Conservation (phyloP, 1,140 invertebrate species). For the Camponotus vicinus region DNA sequence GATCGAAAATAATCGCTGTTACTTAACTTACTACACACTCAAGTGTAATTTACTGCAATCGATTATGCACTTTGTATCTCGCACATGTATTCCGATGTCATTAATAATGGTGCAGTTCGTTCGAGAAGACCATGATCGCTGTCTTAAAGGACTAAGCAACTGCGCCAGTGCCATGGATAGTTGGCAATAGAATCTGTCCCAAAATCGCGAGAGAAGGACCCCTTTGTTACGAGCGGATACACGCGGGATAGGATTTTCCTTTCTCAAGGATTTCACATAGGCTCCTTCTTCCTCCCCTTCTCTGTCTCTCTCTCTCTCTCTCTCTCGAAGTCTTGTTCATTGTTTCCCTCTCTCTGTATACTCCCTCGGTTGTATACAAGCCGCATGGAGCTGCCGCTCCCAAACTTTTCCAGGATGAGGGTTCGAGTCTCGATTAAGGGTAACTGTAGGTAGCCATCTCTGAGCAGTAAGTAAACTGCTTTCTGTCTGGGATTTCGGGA, state of each 20-base stretch:
- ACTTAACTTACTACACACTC: constrained; percentile 28
- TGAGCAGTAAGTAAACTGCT: constrained; percentile 60
- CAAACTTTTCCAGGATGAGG: constrained; percentile 66
- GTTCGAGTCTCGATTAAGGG: constrained; percentile 65
- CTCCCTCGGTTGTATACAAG: constrained; percentile 54
- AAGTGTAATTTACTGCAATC: constrained; percentile 59
- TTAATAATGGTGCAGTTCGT: constrained; percentile 53
- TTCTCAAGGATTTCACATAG: constrained; percentile 62
- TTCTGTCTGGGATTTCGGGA: constrained; percentile 34
- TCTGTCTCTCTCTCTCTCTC: background rate
- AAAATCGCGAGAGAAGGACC: constrained; percentile 49
- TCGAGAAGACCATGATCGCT: constrained; percentile 56
- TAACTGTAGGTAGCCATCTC: constrained; percentile 51
- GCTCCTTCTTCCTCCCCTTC: background rate
- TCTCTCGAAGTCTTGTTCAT: constrained; percentile 4
- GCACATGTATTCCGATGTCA: constrained; percentile 50
- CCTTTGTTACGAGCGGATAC: constrained; percentile 65
- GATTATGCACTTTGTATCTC: constrained; percentile 48
- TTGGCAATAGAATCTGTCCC: constrained; percentile 51
- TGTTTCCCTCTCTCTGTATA: background rate
- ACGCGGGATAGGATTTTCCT: constrained; percentile 62
- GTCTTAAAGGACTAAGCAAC: constrained; percentile 49
- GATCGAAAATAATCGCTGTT: constrained; percentile 44
- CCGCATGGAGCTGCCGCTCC: constrained; percentile 41
- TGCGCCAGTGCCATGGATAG: constrained; percentile 21